Conservation (phyloP, 2,113 vertebrate genomes). For the Monopterus albus region DNA sequence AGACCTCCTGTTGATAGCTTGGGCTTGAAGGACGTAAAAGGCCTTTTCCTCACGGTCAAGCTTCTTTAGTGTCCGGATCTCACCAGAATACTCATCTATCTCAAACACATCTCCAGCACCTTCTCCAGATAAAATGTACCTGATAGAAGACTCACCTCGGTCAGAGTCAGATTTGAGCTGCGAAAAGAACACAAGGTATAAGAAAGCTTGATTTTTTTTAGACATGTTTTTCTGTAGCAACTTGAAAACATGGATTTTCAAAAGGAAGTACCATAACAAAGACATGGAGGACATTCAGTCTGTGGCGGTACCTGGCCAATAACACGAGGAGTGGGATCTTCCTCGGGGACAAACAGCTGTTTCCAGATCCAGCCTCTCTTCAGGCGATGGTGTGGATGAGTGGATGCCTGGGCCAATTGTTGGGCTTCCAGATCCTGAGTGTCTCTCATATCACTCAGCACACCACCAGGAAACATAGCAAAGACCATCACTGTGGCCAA, state of each 20-base stretch:
- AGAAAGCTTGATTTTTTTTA: background rate
- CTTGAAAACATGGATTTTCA: conserved; percentile 39
- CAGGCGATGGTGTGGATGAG: conserved; percentile 70
- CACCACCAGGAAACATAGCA: conserved; percentile 71
- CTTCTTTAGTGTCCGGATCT: conserved; percentile 82
- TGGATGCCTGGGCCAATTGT: conserved; percentile 36
- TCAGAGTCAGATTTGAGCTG: conserved; percentile 90
- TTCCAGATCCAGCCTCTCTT: conserved; percentile 90
- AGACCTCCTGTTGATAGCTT: conserved; percentile 84
- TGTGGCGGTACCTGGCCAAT: conserved; percentile 87
- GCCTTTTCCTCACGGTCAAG: conserved; percentile 90
- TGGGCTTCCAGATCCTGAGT: conserved; percentile 47
- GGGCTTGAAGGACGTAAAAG: conserved; percentile 87
- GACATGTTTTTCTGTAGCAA: background rate
- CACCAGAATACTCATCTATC: conserved; percentile 86
- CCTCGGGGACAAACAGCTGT: conserved; percentile 87
- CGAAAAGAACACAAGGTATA: conserved; percentile 20
- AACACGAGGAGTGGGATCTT: conserved; percentile 75
- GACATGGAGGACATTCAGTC: conserved; percentile 67
- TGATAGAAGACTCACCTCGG: conserved; percentile 81
- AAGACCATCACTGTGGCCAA: conserved; percentile 72
- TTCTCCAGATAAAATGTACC: conserved; percentile 87
- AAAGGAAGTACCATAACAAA: conserved; percentile 42
- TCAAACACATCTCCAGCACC: conserved; percentile 86
- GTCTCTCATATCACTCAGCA: conserved; percentile 53